Conservation (phyloP, 1,140 invertebrate genomes). For the Bombus cullumanus region DNA sequence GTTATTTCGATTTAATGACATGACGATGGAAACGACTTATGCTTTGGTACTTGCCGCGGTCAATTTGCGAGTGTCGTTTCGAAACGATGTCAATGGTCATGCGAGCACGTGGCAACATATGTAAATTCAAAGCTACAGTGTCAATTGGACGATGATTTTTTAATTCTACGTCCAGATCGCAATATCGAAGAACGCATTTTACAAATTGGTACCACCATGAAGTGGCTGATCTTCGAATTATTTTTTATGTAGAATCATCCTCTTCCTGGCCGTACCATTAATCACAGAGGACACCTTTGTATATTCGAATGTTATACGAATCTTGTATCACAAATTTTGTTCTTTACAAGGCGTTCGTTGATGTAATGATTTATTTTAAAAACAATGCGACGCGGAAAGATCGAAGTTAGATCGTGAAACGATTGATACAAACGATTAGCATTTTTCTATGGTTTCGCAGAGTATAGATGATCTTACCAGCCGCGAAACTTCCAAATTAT, state of each 20-base stretch:
- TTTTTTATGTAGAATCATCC: background rate
- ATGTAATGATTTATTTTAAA: background rate
- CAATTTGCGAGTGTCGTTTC: constrained; percentile 7
- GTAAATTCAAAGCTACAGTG: background rate
- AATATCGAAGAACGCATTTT: background rate
- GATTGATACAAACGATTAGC: too few relatives aligned
- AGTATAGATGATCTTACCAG: too few relatives aligned
- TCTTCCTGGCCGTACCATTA: too few relatives aligned
- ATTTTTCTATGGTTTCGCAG: background rate
- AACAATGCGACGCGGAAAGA: background rate
- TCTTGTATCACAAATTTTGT: background rate
- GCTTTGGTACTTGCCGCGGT: background rate
- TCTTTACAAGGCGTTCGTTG: background rate
- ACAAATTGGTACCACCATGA: background rate
- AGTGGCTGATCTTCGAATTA: background rate
- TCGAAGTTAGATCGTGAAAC: background rate
- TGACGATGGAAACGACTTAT: background rate
- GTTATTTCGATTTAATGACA: constrained; percentile 22
- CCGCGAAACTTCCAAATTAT: background rate
- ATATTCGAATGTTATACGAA: too few relatives aligned
- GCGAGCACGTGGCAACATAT: background rate
- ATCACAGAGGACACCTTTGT: too few relatives aligned
- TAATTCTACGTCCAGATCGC: background rate
- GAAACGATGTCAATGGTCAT: background rate
- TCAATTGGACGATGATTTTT: background rate